A percentile compares a stretch with the other conserved stretches of the same genome.
phyloP scores from a whole-genome alignment of 2,888 invertebrate genomes.

The Ctenicera cuprea region DNA sequence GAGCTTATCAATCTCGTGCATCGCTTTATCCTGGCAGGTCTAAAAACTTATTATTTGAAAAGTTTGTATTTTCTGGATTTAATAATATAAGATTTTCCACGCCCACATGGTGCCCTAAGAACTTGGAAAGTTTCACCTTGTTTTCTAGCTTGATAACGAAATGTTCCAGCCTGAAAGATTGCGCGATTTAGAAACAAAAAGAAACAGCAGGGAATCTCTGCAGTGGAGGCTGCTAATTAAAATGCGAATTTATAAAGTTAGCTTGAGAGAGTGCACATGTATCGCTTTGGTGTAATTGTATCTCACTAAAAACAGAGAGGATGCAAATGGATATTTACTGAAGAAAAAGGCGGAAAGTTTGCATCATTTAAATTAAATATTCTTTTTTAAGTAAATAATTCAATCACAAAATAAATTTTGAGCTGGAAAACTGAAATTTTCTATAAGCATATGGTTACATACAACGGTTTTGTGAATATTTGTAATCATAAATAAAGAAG shows the following conservation, averaged over 20 bases:
- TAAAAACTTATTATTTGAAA: slow-evolving; percentile 46
- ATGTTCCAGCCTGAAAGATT: slow-evolving; percentile 30
- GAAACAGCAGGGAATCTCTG: slow-evolving; percentile 10
- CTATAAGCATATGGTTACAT: too few relatives aligned
- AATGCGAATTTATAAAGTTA: slow-evolving; percentile 25
- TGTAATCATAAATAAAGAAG: too few relatives aligned
- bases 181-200: slow-evolving; percentile 22
- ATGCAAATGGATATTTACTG: neutral
- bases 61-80: slow-evolving; percentile 38
- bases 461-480: too few relatives aligned
- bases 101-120: slow-evolving; percentile 36
- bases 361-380: neutral
- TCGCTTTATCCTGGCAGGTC: slow-evolving; percentile 13
- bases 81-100: slow-evolving; percentile 40
- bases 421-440: too few relatives aligned
- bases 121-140: slow-evolving; percentile 32
- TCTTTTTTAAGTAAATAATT: too few relatives aligned
- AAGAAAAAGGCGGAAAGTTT: neutral
- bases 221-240: slow-evolving; percentile 29
- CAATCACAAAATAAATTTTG: too few relatives aligned
- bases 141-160: slow-evolving; percentile 34
- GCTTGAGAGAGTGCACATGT: slow-evolving; percentile 21
- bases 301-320: neutral
- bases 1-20: slow-evolving; percentile 32
- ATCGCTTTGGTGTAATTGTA: slow-evolving; percentile 8